These are phyloP conservation scores for Neopelma chrysocephalum DNA, from an alignment of 2,797 vertebrate species.

Conservation along the genomic window DNA sequence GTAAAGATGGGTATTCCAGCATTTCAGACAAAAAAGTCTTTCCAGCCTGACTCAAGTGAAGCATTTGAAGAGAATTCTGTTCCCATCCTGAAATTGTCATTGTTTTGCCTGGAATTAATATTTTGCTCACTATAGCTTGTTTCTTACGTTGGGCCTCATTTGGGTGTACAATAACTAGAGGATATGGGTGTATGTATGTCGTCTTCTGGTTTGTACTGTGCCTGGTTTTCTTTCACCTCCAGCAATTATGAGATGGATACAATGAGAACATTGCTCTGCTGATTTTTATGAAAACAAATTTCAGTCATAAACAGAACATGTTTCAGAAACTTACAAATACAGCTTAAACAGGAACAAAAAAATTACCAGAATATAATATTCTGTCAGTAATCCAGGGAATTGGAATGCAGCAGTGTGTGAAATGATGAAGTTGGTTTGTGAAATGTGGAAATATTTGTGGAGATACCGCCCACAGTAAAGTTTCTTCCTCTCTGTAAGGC, in stretches of 20 bases:
- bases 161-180: not conserved
- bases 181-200: accelerated
- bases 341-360: not conserved
- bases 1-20: slow-evolving; percentile 64
- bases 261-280: not conserved
- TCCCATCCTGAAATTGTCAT: not conserved
- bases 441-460: not conserved
- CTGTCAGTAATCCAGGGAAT: not conserved
- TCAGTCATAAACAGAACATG: not conserved
- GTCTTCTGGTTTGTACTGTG: not conserved
- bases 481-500: not conserved
- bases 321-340: not conserved
- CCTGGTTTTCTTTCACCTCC: not conserved
- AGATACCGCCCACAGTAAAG: not conserved
- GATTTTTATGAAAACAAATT: not conserved
- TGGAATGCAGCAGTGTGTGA: not conserved
- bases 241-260: not conserved
- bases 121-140: not conserved
- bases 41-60: not conserved
- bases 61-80: not conserved
- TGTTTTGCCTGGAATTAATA: not conserved
- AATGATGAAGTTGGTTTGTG: not conserved
- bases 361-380: not conserved
- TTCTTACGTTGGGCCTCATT: not conserved
- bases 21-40: not conserved